Evolutionary conservation across 2,888 invertebrate species (phyloP).

Genomic region (Drosophila macrospina): DNA sequence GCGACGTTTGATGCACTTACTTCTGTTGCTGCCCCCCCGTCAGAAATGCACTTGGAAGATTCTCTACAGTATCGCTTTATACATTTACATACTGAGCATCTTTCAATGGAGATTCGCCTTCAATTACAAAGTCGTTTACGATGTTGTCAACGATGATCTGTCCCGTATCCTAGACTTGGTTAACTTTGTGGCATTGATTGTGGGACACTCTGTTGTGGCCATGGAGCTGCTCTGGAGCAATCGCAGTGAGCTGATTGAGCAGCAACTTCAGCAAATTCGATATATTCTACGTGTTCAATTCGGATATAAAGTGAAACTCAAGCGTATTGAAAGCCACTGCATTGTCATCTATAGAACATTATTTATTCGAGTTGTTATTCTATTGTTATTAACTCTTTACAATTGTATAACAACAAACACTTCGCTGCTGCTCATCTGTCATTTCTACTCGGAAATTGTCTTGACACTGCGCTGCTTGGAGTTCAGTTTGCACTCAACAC

Average conservation of each 20-base stretch:
- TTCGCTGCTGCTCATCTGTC: constrained; percentile 16
- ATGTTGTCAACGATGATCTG: constrained; percentile 25
- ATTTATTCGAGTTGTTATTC: constrained; percentile 7
- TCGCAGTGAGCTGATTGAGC: constrained; percentile 25
- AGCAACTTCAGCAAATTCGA: constrained; percentile 29
- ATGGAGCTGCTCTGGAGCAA: constrained; percentile 44
- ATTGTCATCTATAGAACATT: constrained; percentile 13
- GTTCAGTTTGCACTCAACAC: constrained; percentile 46
- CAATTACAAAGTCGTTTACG: constrained; percentile 26
- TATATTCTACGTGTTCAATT: constrained; percentile 21
- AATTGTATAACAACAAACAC: not conserved
- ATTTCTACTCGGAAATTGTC: constrained; percentile 57
- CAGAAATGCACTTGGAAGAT: constrained; percentile 9
- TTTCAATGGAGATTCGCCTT: constrained; percentile 38
- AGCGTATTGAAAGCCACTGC: constrained; percentile 8
- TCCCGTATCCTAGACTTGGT: constrained; percentile 31
- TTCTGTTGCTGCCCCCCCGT: constrained; percentile 18
- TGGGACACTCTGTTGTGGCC: constrained; percentile 33
- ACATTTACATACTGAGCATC: constrained; percentile 21
- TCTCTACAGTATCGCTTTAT: constrained; percentile 13
- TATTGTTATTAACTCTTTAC: constrained; percentile 13
- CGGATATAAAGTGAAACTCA: constrained; percentile 23
- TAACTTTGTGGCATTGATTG: constrained; percentile 38
- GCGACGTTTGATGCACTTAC: constrained; percentile 9
- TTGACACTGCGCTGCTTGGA: constrained; percentile 59